Evolutionary conservation across 2,113 vertebrate genomes (phyloP), one percentile per base, ranked within the genome.

Genomic region (Pangasianodon gigas): DNA sequence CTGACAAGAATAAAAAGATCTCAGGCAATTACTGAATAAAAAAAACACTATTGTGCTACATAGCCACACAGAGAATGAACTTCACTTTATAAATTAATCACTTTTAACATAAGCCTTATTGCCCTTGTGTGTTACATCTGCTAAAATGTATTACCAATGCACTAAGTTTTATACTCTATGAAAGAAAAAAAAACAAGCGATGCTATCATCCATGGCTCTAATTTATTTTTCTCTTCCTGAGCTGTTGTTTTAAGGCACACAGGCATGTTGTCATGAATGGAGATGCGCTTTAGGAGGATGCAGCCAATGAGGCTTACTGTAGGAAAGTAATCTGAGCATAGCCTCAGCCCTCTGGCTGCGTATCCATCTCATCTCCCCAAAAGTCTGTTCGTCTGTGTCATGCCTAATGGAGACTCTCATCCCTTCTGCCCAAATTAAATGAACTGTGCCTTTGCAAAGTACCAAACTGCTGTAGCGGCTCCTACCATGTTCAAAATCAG

Each of bases 371-470:
- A 87, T 84, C 89, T 92, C 89, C 92, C 88, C 80, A 84, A 92
- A 82, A 90, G 90, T 84, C 87, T 90, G 83, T 89, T 89, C 88
- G 88, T 89, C 58, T 90, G 89, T 87, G 74, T 89, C 60, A 80
- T 85, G 60, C 89, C 89, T 93, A 92, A 93, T 87, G 85, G 91
- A 92, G 88, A 89, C 89, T 89, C 91, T 90, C 89, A 89, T 91
- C 88, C 89, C 88, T 89, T 85, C 80, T 85, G 87, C 84, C 65
- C 71, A 91, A 92, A 92, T 91, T 81, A 91, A 94, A 92, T 91
- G 89, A 92, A 91, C 90, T 92, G 92, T 87, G 90, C 84, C 83
- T 81, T 91, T 89, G 90, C 84, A 85, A 92, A 90, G 90, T 56
- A 18, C 51, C 44, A 52, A 86, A 75, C 71, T 32, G 60, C 52